Base-by-base conservation (phyloP, 1,140 invertebrate species). In the Goniozus legneri region DNA sequence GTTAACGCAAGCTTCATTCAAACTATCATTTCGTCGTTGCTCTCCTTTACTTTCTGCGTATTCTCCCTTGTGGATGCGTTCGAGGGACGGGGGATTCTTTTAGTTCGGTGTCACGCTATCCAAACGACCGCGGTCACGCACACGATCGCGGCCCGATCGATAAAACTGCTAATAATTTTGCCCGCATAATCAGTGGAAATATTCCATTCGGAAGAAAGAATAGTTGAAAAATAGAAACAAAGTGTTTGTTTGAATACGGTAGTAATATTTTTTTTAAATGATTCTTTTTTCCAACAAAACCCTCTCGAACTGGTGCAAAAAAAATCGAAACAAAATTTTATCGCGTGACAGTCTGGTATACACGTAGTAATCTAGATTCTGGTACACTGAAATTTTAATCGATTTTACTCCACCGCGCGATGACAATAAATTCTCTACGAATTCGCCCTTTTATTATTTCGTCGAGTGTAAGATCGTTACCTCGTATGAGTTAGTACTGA, bases 11-110 rank as follows among this genome's bases (percentile, higher is more conserved):
- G 10, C 21, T 8, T 22, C 20, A 3, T 13, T n/a, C 13, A 33
- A 15, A 37, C 46, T 45, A 33, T 59, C 54, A 60, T 56, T 61
- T 59, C 45, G 52, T 63, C 56, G 38, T 53, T 46, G 18, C 44
- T 33, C 39, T 44, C 20, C 30, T 40, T 15, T 38, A 14, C 44
- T 22, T 30, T 24, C 52, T 32, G n/a, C 8, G 37, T 18, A 8
- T 1, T n/a, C 16, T 39, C 27, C 39, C 44, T 42, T 34, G 14
- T 14, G 41, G 41, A 37, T 34, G 30, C 30, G 13, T 22, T 16
- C 12, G 52, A 19, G 30, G 13, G 22, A 21, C 13, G 19, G 34
- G 31, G 41, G 49, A 47, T 34, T 35, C 34, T 51, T 56, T 46
- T 43, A 16, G 47, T 33, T 16, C 37, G 31, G 44, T 37, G 50